Evolutionary conservation across 1,140 invertebrate genomes (phyloP).

Genomic region (Drosophila jambulina): DNA sequence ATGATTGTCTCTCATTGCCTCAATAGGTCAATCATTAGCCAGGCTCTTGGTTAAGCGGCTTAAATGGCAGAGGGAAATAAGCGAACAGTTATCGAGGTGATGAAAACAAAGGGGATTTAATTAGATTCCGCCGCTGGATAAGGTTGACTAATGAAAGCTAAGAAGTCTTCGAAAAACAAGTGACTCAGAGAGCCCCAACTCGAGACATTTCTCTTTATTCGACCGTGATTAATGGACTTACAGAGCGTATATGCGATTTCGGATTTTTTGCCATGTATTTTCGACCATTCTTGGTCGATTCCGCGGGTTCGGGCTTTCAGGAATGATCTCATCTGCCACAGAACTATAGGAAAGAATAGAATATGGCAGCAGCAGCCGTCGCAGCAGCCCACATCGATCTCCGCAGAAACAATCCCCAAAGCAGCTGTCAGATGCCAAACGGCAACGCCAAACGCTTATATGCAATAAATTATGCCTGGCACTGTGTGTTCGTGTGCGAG

Average conservation of each 20-base stretch:
- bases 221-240: conserved; percentile 75
- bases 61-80: conserved; percentile 38
- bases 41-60: conserved; percentile 42
- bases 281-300: conserved; percentile 30
- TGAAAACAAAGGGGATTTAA: conserved; percentile 56
- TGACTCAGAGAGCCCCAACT: conserved; percentile 42
- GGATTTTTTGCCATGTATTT: conserved; percentile 36
- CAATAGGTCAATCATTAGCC: conserved; percentile 30
- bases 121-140: conserved; percentile 53
- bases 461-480: conserved; percentile 42
- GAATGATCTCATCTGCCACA: conserved; percentile 72
- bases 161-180: conserved; percentile 34
- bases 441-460: conserved; percentile 24
- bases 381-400: conserved; percentile 59
- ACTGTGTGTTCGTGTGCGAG: conserved; percentile 4
- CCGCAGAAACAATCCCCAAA: conserved; percentile 49
- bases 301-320: conserved; percentile 52
- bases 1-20: conserved; percentile 6
- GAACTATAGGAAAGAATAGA: conserved; percentile 9
- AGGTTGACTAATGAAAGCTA: conserved; percentile 45
- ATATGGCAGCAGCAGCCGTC: conserved; percentile 20
- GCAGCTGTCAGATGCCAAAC: conserved; percentile 33
- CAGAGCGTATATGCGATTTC: conserved; percentile 54
- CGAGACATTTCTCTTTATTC: conserved; percentile 48
- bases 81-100: conserved; percentile 41